Evolutionary conservation across 92 coral and sea anemone species (phyloP), one percentile per base, ranked within the genome.

Genomic region (Epizoanthus ramosus): DNA sequence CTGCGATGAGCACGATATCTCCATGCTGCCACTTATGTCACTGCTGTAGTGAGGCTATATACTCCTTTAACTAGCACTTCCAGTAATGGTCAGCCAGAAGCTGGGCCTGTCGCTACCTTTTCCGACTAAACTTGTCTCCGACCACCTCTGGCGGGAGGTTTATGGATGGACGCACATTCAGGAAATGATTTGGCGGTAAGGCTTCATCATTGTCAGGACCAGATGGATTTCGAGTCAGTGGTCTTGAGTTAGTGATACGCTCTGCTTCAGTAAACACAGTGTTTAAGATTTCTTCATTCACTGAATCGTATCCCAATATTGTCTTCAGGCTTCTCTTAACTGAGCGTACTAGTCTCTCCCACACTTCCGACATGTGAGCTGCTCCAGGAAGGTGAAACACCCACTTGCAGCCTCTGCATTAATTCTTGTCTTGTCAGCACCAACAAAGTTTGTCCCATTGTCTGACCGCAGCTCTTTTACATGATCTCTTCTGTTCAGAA

Each of bases 321-420:
- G 89, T 89, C 54, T 87, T 87, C 50, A 87, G 70, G 67, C 91
- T 87, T 69, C 91, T 65, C 75, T 87, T 90, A 3, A 88, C 89
- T 6, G 85, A 41, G 60, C 86, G 71, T 0, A 90, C 91, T 8
- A 90, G 41, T 59, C 94, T 75, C 71, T 90, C 94, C 94, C 94
- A 90, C 12, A 87, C 94, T 18, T 89, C 89, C 2, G 89, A 87
- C 91, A 85, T 84, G 75, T 88, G 91, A 10, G 88, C 83, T 8
- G 94, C 91, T 67, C 85, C 87, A 18, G 91, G 91, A 15, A 89
- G 89, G 83, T 91, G 89, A 64, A 91, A 91, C 16, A 73, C 80
- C 91, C 91, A 91, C 15, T 80, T 84, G 71, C 88, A 83, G 21
- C 93, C 93, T 63, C 77, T 70, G 66, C 63, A 73, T 22, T 12